Evolutionary conservation across 2,888 invertebrate genomes (phyloP), one percentile per base, ranked within the genome.

Genomic region (Dione vanillae): DNA sequence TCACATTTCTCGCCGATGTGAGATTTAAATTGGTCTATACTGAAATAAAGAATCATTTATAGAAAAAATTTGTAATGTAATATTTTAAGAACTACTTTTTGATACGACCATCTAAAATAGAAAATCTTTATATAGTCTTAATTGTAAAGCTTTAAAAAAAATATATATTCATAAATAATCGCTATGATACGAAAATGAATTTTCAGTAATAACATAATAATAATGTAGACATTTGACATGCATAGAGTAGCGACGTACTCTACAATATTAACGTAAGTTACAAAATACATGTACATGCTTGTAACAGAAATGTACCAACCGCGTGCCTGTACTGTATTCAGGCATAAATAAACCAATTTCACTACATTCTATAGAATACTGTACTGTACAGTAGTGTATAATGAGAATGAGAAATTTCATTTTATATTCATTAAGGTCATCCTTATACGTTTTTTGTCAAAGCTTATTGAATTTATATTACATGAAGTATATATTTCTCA

Each of bases 401-500:
- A 49, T 49, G 19, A 49, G 19, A 16, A 49, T 9, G 16, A 47
- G n/a, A 47, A n/a, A 16, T 47, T 59, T 41, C 41, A 59, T 59
- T 59, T 19, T 16, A 10, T 20, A 16, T 37, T 58, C 47, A 47
- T n/a, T 2, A 47, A 16, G 47, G 47, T 49, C 19, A 47, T n/a
- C 16, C 10, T 49, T 11, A 20, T 19, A 49, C 0, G 9, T 11
- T 49, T 10, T 9, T 49, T 49, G 0, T 1, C 16, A 16, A 43
- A 43, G 45, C n/a, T 45, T 45, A 45, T 45, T n/a, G 0, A 12
- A 5, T 45, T 45, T 45, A 45, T 12, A 43, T 14, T 43, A 27
- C 2, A 27, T 27, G 2, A 27, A 3, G 27, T 2, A 27, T 27
- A 27, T 27, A 27, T 27, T 3, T 27, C 2, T 12, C 43, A 43